Evolutionary conservation across 2,113 vertebrate genomes (phyloP).

Genomic region (Regulus satrapa): DNA sequence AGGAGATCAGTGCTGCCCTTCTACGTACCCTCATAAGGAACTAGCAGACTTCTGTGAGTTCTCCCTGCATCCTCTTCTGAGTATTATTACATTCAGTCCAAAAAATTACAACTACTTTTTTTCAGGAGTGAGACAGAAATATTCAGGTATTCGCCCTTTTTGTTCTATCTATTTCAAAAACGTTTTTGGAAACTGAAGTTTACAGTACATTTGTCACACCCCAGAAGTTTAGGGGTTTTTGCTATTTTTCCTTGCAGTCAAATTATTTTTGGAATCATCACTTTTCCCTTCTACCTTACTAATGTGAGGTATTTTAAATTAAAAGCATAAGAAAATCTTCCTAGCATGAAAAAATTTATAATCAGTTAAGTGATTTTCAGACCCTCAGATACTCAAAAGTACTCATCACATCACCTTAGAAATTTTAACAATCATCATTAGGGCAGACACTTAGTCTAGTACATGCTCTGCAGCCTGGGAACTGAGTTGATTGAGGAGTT

Average conservation of each 20-base stretch:
- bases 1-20: background rate
- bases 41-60: background rate
- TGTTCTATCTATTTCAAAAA: background rate
- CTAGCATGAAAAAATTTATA: background rate
- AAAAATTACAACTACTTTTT: background rate
- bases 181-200: background rate
- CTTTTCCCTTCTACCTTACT: background rate
- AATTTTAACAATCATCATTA: conserved; percentile 27
- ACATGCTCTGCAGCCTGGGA: background rate
- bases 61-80: background rate
- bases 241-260: background rate
- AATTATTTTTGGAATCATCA: background rate
- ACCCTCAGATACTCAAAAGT: background rate
- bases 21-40: rapidly evolving
- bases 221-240: background rate
- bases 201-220: background rate
- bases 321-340: background rate
- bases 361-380: conserved; percentile 1
- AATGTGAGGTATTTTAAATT: background rate
- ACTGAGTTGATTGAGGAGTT: conserved; percentile 1
- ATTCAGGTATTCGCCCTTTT: background rate
- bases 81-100: background rate
- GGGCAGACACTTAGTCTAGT: background rate
- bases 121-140: background rate
- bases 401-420: background rate